A percentile compares a stretch with the other conserved stretches of the same genome.
Evolutionary conservation across 2,113 vertebrate genomes (phyloP).

Genomic region (Protomyctophum bolini): DNA sequence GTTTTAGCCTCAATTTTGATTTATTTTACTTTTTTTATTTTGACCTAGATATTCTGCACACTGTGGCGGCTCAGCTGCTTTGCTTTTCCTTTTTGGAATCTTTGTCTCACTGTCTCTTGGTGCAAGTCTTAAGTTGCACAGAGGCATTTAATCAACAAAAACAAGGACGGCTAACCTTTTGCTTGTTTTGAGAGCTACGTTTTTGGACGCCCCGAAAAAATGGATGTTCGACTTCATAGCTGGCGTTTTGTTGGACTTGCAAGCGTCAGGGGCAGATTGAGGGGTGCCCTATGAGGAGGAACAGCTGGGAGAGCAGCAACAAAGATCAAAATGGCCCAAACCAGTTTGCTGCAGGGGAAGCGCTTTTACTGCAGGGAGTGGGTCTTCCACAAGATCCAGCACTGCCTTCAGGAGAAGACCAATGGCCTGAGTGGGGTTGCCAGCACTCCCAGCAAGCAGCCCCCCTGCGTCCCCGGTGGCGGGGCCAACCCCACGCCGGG

Average conservation of each 20-base stretch:
- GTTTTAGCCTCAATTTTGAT: slow-evolving; percentile 56
- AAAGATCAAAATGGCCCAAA: slow-evolving; percentile 90
- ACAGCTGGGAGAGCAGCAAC: slow-evolving; percentile 73
- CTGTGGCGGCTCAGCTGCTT: slow-evolving; percentile 20
- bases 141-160: slow-evolving; percentile 15
- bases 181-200: slow-evolving; percentile 19
- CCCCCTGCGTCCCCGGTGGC: slow-evolving; percentile 18
- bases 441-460: slow-evolving; percentile 77
- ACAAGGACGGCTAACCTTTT: slow-evolving; percentile 10
- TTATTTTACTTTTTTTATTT: slow-evolving; percentile 43
- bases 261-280: slow-evolving; percentile 56
- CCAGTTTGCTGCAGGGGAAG: slow-evolving; percentile 96
- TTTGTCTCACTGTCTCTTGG: slow-evolving; percentile 6
- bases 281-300: slow-evolving; percentile 77
- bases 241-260: slow-evolving; percentile 38
- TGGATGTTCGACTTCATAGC: slow-evolving; percentile 55
- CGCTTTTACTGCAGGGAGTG: slow-evolving; percentile 98
- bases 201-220: slow-evolving; percentile 30
- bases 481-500: slow-evolving; percentile 49
- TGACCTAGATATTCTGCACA: slow-evolving; percentile 64
- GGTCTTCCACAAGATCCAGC: slow-evolving; percentile 99
- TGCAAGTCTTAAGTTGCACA: not conserved
- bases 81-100: slow-evolving; percentile 28
- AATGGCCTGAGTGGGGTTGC: slow-evolving; percentile 78
- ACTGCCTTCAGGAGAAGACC: slow-evolving; percentile 97